Evolutionary conservation across 2,888 invertebrate species (phyloP).

Genomic region (Trichogramma evanescens): DNA sequence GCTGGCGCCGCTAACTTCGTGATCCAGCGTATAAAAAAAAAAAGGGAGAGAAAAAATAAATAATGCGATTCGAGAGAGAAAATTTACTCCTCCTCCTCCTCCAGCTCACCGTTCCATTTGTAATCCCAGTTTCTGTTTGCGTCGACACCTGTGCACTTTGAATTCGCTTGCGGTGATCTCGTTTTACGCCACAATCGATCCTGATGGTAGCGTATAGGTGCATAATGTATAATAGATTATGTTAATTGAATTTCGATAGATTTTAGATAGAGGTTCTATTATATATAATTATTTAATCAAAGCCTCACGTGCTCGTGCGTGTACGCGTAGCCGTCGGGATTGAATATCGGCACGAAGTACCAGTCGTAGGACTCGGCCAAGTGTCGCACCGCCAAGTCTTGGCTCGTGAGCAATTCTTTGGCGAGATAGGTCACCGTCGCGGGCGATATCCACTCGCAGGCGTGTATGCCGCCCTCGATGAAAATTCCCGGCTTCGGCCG

Average conservation of each 20-base stretch:
- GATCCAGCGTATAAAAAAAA: neutral
- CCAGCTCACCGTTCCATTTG: conserved; percentile 50
- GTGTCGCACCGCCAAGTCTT: conserved; percentile 46
- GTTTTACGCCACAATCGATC: conserved; percentile 67
- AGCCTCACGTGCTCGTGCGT: conserved; percentile 49
- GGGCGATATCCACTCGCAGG: conserved; percentile 70
- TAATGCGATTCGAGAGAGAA: no score
- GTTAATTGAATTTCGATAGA: neutral
- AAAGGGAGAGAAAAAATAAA: neutral
- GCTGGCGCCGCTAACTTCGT: conserved; percentile 53
- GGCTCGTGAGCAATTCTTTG: conserved; percentile 56
- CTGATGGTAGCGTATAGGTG: conserved; percentile 35
- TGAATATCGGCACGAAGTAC: conserved; percentile 67
- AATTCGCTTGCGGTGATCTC: neutral
- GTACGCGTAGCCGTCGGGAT: conserved; percentile 71
- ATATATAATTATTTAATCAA: neutral
- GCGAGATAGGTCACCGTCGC: conserved; percentile 58
- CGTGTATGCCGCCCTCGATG: conserved; percentile 60
- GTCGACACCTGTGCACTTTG: conserved; percentile 59
- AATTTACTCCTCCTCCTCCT: no score
- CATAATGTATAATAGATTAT: no score
- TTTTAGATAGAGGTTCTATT: no score
- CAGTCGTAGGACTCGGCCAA: conserved; percentile 59
- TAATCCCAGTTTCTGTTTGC: conserved; percentile 72
- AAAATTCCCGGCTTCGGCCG: conserved; percentile 54